Evolutionary conservation across 1,140 invertebrate species (phyloP).

Genomic region (Orussus abietinus): DNA sequence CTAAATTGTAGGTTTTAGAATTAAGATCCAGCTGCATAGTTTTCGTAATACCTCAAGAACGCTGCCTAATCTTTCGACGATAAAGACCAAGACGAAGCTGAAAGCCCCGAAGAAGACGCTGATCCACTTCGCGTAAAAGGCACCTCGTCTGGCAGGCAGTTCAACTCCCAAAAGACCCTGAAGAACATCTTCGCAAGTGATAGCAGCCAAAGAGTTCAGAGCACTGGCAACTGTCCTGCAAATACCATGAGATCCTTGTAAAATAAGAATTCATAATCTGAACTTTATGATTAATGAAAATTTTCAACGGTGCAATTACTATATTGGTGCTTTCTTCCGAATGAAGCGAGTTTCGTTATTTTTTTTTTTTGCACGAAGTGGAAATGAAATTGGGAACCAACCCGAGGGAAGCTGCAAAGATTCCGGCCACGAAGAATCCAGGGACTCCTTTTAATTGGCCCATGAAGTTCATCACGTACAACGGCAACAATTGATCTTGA

Average conservation of each 20-base stretch:
- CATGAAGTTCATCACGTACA: constrained; percentile 78
- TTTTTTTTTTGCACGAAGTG: no score
- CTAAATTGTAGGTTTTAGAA: no score
- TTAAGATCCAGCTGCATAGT: no score
- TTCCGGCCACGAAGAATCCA: constrained; percentile 84
- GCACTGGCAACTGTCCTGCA: constrained; percentile 87
- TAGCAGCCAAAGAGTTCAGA: constrained; percentile 84
- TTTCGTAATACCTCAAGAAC: constrained; percentile 75
- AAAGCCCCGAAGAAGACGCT: constrained; percentile 61
- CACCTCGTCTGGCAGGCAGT: constrained; percentile 67
- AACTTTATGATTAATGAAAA: no score
- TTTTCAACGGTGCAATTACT: no score
- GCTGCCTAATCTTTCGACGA: constrained; percentile 75
- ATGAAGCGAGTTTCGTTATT: no score
- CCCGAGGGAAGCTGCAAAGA: constrained; percentile 71
- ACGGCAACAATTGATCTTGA: constrained; percentile 75
- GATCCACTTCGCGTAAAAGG: constrained; percentile 61
- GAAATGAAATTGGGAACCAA: constrained; percentile 31
- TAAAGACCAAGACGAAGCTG: constrained; percentile 70
- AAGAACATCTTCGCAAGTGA: constrained; percentile 84
- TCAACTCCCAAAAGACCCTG: constrained; percentile 64
- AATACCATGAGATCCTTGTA: no score
- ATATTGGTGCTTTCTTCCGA: no score
- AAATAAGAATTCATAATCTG: no score
- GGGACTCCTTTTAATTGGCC: constrained; percentile 69